A percentile compares a stretch with the other conserved stretches of the same genome.
phyloP scores from a whole-genome alignment of 2,113 vertebrate species.

The Hyaena hyaena region DNA sequence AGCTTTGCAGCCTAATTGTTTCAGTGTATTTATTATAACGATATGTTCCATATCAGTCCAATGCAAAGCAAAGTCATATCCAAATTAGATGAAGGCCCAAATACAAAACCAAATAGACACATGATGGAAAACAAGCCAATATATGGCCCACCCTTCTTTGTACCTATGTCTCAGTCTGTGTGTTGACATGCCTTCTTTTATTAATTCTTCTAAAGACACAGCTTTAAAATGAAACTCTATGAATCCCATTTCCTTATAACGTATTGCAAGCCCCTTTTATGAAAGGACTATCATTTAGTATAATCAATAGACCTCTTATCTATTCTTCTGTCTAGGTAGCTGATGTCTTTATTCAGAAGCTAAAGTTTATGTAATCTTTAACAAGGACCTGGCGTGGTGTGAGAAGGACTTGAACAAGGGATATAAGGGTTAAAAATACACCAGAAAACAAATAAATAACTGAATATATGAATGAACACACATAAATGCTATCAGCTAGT shows the following conservation, averaged over 20 bases:
- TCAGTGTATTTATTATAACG: not conserved
- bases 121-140: not conserved
- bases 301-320: not conserved
- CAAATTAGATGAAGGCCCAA: not conserved
- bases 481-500: not conserved
- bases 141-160: not conserved
- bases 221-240: not conserved
- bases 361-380: not conserved
- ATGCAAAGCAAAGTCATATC: not conserved
- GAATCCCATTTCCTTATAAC: not conserved
- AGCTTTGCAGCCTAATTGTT: not conserved
- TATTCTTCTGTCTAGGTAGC: not conserved
- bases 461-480: not conserved
- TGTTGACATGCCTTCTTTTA: not conserved
- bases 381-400: not conserved
- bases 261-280: not conserved
- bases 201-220: not conserved
- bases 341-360: not conserved
- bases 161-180: not conserved
- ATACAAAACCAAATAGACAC: not conserved
- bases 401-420: not conserved
- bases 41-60: not conserved
- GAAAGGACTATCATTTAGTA: not conserved
- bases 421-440: not conserved
- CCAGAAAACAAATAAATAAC: not conserved